Evolutionary conservation across 1,140 invertebrate genomes (phyloP).

Genomic region (Adoxophyes honmai): DNA sequence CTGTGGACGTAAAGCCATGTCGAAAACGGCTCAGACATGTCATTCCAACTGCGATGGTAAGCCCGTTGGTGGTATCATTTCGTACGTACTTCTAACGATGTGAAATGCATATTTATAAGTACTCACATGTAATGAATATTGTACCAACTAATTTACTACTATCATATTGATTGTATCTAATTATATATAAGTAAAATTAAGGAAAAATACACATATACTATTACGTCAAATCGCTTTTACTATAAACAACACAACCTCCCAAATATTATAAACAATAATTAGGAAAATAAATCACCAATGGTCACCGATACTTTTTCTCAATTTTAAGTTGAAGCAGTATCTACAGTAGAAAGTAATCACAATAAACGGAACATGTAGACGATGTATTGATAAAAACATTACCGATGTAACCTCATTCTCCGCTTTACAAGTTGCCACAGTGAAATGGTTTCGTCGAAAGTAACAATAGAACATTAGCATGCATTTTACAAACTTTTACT

Average conservation of each 20-base stretch:
- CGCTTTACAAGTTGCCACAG: constrained; percentile 30
- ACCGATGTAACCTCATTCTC: constrained; percentile 34
- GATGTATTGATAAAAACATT: constrained; percentile 20
- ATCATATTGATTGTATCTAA: no score
- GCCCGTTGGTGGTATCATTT: constrained; percentile 20
- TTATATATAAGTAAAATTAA: no score
- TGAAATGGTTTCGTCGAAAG: constrained; percentile 33
- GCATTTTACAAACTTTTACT: constrained; percentile 40
- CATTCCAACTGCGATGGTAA: constrained; percentile 36
- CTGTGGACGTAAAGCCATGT: constrained; percentile 37
- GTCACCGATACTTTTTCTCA: no score
- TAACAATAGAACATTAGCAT: constrained; percentile 43
- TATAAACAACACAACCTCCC: no score
- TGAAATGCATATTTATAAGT: no score
- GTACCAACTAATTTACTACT: no score
- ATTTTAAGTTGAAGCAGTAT: constrained; percentile 19
- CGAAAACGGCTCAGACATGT: constrained; percentile 45
- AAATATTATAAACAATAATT: no score
- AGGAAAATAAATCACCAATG: no score
- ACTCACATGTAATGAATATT: no score
- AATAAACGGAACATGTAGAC: constrained; percentile 23
- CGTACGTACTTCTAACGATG: no score
- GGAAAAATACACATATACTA: no score
- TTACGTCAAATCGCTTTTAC: no score
- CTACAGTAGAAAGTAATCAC: constrained; percentile 20